A percentile compares a stretch with the other conserved stretches of the same genome.
phyloP scores from a whole-genome alignment of 2,888 invertebrate genomes.

The Chrysomela aeneicollis region DNA sequence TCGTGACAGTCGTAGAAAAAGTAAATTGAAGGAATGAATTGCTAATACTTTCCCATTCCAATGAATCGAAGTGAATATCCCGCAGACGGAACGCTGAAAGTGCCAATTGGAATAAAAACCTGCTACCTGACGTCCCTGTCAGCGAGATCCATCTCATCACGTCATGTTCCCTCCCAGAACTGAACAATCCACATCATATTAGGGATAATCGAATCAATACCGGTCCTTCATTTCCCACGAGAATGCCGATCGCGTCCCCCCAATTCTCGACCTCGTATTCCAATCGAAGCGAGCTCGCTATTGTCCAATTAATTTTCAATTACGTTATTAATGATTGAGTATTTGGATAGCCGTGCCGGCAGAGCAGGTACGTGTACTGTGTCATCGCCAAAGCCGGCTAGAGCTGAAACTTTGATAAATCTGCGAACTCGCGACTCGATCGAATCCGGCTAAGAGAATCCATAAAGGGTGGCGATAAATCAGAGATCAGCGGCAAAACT shows the following conservation, averaged over 20 bases:
- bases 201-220: not conserved
- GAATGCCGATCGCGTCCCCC: not conserved
- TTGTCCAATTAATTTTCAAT: not conserved
- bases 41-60: too few species aligned
- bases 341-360: not conserved
- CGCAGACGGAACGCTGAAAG: too few species aligned
- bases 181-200: not conserved
- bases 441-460: conserved; percentile 22
- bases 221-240: not conserved
- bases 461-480: conserved; percentile 37
- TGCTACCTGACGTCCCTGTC: too few species aligned
- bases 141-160: too few species aligned
- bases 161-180: not conserved
- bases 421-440: not conserved
- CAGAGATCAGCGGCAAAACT: conserved; percentile 34
- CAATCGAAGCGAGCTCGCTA: not conserved
- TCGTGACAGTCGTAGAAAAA: too few species aligned
- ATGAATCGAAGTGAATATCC: too few species aligned
- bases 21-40: too few species aligned
- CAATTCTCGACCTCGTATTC: not conserved
- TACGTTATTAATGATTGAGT: not conserved
- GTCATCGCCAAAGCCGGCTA: not conserved
- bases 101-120: too few species aligned
- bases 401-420: conserved; percentile 23
- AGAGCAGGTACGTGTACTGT: not conserved